Evolutionary conservation across 2,113 vertebrate genomes (phyloP).

Genomic region (Neogobius melanostomus): DNA sequence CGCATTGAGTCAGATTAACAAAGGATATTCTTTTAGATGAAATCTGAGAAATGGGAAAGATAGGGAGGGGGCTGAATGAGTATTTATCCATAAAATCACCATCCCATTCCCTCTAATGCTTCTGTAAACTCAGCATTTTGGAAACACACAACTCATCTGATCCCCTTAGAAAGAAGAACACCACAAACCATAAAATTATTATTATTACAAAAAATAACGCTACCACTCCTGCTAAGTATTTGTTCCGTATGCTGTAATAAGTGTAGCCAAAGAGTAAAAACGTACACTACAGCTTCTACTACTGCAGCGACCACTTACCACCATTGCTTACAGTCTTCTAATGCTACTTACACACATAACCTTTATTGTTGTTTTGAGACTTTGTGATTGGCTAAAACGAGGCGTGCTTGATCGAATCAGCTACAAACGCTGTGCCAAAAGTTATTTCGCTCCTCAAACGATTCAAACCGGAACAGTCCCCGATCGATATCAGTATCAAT

Average conservation of each 20-base stretch:
- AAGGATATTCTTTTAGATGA: constrained; percentile 65
- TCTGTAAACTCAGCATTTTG: constrained; percentile 25
- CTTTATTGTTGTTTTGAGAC: no score
- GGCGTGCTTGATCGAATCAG: no score
- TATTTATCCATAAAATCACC: constrained; percentile 36
- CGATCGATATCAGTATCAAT: no score
- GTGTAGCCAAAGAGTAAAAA: no score
- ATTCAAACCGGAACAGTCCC: no score
- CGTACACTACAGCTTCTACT: no score
- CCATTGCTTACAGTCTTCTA: no score
- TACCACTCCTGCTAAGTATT: neutral
- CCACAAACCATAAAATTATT: neutral
- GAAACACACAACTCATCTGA: constrained; percentile 36
- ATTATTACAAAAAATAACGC: neutral
- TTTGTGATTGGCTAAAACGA: no score
- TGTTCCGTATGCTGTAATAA: neutral
- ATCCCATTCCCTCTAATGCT: constrained; percentile 46
- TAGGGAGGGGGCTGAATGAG: constrained; percentile 39
- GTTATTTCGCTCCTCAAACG: no score
- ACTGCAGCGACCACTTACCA: no score
- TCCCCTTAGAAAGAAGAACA: neutral
- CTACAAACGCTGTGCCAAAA: no score
- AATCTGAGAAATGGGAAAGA: constrained; percentile 56
- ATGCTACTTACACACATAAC: no score
- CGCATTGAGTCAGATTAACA: constrained; percentile 68